Conservation (phyloP, 1,140 invertebrate species). For the Diabrotica virgifera region DNA sequence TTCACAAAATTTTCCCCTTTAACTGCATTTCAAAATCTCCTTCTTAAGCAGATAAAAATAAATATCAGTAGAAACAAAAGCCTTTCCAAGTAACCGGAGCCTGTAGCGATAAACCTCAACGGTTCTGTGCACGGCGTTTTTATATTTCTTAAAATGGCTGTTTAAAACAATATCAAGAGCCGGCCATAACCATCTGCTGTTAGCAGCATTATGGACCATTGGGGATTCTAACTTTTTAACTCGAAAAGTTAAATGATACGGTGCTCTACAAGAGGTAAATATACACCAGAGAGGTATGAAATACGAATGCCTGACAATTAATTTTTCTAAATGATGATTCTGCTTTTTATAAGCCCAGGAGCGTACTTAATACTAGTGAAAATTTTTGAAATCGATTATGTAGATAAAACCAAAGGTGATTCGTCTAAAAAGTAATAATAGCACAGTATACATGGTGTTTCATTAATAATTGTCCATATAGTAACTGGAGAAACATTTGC, state of each 20-base stretch:
- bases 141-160: slow-evolving; percentile 1
- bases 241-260: neutral
- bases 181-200: neutral
- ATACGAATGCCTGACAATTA: neutral
- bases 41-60: neutral
- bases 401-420: too few species aligned
- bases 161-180: slow-evolving; percentile 3
- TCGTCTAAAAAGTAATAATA: too few species aligned
- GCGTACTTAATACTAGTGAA: too few species aligned
- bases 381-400: too few species aligned
- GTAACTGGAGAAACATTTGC: too few species aligned
- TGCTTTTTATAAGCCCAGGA: neutral
- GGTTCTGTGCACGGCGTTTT: neutral
- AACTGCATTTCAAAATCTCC: too few species aligned
- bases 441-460: too few species aligned
- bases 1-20: too few species aligned
- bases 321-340: neutral
- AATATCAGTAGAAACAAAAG: neutral
- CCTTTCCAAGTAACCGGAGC: neutral
- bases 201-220: neutral
- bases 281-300: neutral
- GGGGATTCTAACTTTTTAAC: neutral
- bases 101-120: neutral
- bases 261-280: neutral
- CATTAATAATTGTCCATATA: too few species aligned